Base-by-base conservation (phyloP, 2,113 vertebrate species). In the Pteropus alecto region DNA sequence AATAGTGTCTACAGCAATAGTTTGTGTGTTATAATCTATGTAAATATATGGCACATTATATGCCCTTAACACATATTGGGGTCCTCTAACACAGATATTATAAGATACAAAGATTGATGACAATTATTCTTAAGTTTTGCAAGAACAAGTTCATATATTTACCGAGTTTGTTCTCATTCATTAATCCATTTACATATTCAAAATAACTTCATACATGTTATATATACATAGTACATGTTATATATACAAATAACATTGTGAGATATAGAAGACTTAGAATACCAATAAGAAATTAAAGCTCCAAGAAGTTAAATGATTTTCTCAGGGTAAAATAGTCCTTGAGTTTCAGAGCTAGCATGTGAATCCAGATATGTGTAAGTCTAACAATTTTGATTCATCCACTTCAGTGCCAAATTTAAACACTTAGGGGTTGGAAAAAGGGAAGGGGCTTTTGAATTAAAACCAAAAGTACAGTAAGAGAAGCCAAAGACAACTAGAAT, bases 161-260 rank as follows among this genome's bases (percentile, higher is more conserved):
- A 63, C 43, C 82, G 35, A 10, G 15, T 91, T 70, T 46, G 15
- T 79, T 91, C 56, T 91, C 41, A 88, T 79, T 88, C n/a, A 87
- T 71, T 65, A 65, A 79, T 48, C 38, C 26, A 92, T 54, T 87
- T 79, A 68, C 15, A 56, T 79, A 95, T 63, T 93, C 26, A 79
- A 65, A 87, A 93, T 84, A 88, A 84, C 19, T 28, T 54, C 38
- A 4, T 79, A 89, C 67, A 21, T 87, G 14, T 56, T 77, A 41
- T 63, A 38, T 56, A 79, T 61, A 26, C 12, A 58, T 28, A 35
- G 21, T 70, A 93, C 43, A 16, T 92, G 24, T 48, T 81, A 48
- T 60, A 46, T 65, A 90, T 71, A 84, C 83, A 93, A 65, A 95
- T 87, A 78, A 93, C 30, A 93, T 77, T 84, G 21, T 78, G 71